Base-by-base conservation (phyloP, 2,888 invertebrate species). In the Troides helena region DNA sequence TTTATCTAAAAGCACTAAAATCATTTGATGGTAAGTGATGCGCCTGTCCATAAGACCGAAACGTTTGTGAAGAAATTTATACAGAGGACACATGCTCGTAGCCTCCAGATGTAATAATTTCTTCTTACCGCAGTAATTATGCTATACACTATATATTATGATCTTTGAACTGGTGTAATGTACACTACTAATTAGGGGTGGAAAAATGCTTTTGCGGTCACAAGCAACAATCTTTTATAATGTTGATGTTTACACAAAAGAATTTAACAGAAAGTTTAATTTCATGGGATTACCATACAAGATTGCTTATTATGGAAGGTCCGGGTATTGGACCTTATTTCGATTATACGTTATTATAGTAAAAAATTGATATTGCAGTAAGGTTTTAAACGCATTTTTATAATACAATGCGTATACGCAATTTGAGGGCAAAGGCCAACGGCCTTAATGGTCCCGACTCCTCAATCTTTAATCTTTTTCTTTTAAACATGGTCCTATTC, bases 311-410 rank as follows among this genome's bases (percentile, higher is more conserved):
- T 68, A 68, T n/a, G 18, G 12, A 23, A 21, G 46, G 59, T 58
- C 59, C 46, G 62, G n/a, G 39, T 23, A 65, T 62, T 56, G 62
- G 56, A 14, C 56, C 57, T 56, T 63, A 46, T 58, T 63, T 25
- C 60, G 53, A 68, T 68, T 68, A 68, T 25, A 63, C 30, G 23
- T 39, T 39, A 60, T 68, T 64, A 60, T 64, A 60, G 14, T 68
- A 60, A 68, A 60, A 53, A 62, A 62, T 53, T 43, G 21, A n/a
- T 56, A 46, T 58, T 59, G 43, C 39, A 5, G n/a, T 3, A 25
- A 58, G 62, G n/a, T 58, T 46, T 60, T 64, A 68, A 68, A 58
- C n/a, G 68, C 43, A 36, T 60, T 68, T 68, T 68, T 64, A 64
- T 60, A 64, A 65, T 65, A 23, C 56, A 65, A 58, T 64, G 53